phyloP scores from a whole-genome alignment of 64 coral and sea anemone species.

The Stichodactyla mertensii region DNA sequence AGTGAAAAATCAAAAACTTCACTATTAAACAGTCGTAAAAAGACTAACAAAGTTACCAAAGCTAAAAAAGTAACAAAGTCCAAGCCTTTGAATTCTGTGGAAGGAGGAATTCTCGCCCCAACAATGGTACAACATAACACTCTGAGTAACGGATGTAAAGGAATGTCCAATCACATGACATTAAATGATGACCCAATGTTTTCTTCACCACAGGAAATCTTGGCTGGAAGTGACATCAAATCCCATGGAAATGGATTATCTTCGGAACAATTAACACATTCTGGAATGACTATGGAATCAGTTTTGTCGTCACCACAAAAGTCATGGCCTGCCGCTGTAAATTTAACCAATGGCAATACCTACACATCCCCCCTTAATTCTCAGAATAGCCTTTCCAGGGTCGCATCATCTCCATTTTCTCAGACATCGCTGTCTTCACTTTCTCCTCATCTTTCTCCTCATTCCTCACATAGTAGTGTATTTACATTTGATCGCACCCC shows the following conservation, averaged over 20 bases:
- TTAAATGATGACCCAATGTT: slow-evolving; percentile 93
- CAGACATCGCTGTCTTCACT: slow-evolving; percentile 57
- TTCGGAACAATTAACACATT: slow-evolving; percentile 64
- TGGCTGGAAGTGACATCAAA: slow-evolving; percentile 41
- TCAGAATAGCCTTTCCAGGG: slow-evolving; percentile 63
- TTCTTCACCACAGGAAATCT: slow-evolving; percentile 66
- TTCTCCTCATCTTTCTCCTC: slow-evolving; percentile 55
- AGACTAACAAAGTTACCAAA: slow-evolving; percentile 43
- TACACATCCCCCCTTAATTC: slow-evolving; percentile 88
- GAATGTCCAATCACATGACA: slow-evolving; percentile 38
- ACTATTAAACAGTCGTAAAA: slow-evolving; percentile 49
- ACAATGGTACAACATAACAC: slow-evolving; percentile 36
- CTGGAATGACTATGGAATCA: slow-evolving; percentile 57
- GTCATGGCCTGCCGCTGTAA: slow-evolving; percentile 47
- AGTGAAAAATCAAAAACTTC: slow-evolving; percentile 36
- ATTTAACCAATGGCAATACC: slow-evolving; percentile 32
- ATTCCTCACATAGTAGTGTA: slow-evolving; percentile 48
- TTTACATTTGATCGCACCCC: slow-evolving; percentile 80
- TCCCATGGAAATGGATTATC: slow-evolving; percentile 66
- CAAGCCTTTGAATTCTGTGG: slow-evolving; percentile 29
- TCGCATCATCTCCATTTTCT: slow-evolving; percentile 80
- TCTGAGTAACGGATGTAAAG: neutral
- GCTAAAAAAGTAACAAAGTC: slow-evolving; percentile 40
- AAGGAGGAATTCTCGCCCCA: slow-evolving; percentile 30
- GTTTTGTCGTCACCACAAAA: slow-evolving; percentile 68